Base-by-base conservation (phyloP, 2,888 invertebrate species). In the Apomyelois bistriatella region DNA sequence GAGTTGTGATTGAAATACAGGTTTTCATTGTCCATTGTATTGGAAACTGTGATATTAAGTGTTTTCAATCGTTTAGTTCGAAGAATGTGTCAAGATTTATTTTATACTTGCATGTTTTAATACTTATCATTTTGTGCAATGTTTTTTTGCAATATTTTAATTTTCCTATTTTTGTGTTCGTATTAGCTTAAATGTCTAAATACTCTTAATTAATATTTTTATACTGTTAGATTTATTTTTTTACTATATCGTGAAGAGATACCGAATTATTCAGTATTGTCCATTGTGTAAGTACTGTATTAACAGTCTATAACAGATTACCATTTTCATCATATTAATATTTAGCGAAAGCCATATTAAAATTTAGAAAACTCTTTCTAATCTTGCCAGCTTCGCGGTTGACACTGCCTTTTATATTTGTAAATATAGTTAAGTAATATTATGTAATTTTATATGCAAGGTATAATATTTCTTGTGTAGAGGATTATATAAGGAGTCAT, bases 21-120 rank as follows among this genome's bases (percentile, higher is more conserved):
- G 52, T 60, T 63, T 60, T 53, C 36, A 59, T 61, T 59, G 61
- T 70, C 68, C 66, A 72, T 68, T 82, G 80, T 84, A 85, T 89
- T 88, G 88, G 77, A 86, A 89, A 88, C 89, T 90, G 90, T 90
- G 90, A 90, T 90, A 90, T 86, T 85, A 73, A 79, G 77, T 86
- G 84, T 86, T 88, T 89, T 86, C 88, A 86, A 88, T 85, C 74
- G 64, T 74, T 66, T 76, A 62, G 68, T 72, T 71, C 74, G 74
- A 78, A 75, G 75, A 76, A 72, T 72, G 65, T 65, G 64, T 75
- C 73, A 72, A 72, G 54, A 54, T 69, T 64, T 62, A 60, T 66
- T 72, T 66, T 70, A 52, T 67, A 68, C 59, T 60, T 71, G 69
- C 67, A 68, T 73, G 65, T 63, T 64, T 62, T 67, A 60, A 64